Percentiles rank a stretch among this genome's conserved stretches.
These are phyloP conservation scores for Bucorvus abyssinicus DNA, from an alignment of 2,797 vertebrate species.

Conservation along the genomic window DNA sequence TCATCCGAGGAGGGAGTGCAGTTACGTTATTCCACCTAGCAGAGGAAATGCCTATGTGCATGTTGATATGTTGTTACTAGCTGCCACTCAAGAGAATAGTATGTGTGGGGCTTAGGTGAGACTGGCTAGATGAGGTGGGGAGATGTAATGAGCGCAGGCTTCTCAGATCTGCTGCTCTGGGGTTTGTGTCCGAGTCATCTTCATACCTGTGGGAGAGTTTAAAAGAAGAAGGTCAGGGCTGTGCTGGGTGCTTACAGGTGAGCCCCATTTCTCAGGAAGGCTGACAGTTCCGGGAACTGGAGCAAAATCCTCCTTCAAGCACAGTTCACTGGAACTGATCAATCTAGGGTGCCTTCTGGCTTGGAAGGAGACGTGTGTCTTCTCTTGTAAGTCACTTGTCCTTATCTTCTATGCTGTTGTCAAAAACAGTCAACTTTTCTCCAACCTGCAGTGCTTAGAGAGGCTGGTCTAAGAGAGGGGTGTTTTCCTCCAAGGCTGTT, in stretches of 20 bases:
- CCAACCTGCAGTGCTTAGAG: neutral
- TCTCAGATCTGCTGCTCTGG: neutral
- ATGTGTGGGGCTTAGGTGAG: neutral
- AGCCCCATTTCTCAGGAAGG: neutral
- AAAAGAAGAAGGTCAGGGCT: neutral
- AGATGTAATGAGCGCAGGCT: neutral
- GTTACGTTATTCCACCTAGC: fast-evolving
- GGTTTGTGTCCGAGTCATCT: fast-evolving
- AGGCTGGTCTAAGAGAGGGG: neutral
- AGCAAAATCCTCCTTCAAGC: neutral
- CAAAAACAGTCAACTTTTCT: neutral
- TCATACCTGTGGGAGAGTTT: neutral
- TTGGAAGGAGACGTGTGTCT: neutral
- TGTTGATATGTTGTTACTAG: neutral
- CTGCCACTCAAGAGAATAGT: neutral
- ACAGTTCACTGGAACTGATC: neutral
- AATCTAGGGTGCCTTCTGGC: neutral
- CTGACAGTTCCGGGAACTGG: neutral
- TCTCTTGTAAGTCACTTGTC: neutral
- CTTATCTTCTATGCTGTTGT: neutral
- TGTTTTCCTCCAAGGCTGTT: neutral
- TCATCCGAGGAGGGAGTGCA: fast-evolving
- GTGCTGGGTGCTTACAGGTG: neutral
- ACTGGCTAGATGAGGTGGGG: neutral
- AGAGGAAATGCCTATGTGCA: fast-evolving